phyloP scores from a whole-genome alignment of 2,113 vertebrate species.

The Theropithecus gelada region DNA sequence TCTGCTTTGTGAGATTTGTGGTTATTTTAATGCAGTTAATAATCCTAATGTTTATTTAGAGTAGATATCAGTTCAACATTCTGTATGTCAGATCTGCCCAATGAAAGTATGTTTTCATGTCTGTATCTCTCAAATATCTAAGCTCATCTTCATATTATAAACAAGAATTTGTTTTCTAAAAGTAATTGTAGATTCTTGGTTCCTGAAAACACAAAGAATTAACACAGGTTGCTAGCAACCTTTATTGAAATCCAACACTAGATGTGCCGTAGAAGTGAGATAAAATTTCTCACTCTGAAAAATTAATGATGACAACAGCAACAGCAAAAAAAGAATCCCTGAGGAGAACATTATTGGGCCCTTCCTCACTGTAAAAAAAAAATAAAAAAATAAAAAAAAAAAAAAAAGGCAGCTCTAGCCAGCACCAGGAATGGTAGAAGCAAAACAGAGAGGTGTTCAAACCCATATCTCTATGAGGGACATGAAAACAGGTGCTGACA shows the following conservation, averaged over 20 bases:
- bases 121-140: neutral
- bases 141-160: neutral
- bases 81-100: neutral
- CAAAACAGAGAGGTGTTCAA: neutral
- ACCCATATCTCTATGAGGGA: neutral
- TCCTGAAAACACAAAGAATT: neutral
- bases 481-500: rapidly evolving
- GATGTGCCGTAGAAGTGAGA: neutral
- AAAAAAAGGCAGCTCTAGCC: neutral
- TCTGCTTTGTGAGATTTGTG: conserved; percentile 38
- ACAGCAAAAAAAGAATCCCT: neutral
- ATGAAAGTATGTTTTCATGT: neutral
- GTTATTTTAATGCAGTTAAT: conserved; percentile 28
- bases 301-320: neutral
- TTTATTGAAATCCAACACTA: neutral
- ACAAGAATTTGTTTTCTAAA: conserved; percentile 37
- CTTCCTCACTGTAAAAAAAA: neutral
- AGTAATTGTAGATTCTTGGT: neutral
- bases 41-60: conserved; percentile 24
- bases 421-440: neutral
- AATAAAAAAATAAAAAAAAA: too few species aligned
- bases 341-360: neutral
- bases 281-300: conserved; percentile 30
- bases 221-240: neutral
- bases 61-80: neutral